Percentiles rank a stretch among this genome's conserved stretches.
phyloP scores from a whole-genome alignment of 2,888 invertebrate species.

The Sphaerophoria rueppellii region DNA sequence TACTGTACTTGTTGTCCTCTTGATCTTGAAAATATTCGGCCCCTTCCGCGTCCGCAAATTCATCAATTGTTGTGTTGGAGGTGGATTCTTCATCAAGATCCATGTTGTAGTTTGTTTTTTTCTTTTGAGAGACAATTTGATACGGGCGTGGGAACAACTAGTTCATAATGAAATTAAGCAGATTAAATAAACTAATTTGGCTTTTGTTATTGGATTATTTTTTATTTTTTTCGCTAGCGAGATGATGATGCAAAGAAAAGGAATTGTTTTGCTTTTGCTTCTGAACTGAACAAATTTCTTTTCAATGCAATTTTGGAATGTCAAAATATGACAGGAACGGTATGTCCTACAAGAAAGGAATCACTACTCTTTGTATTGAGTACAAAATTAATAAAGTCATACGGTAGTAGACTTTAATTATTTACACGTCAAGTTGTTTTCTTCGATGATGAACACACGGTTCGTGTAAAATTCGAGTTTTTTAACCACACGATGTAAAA shows the following conservation, averaged over 20 bases:
- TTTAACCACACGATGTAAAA: too few species aligned
- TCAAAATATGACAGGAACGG: constrained; percentile 45
- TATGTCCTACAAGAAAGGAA: not conserved
- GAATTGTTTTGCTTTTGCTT: constrained; percentile 63
- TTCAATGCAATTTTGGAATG: constrained; percentile 31
- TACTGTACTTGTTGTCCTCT: constrained; percentile 78
- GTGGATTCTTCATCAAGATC: constrained; percentile 57
- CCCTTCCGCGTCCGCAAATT: constrained; percentile 79
- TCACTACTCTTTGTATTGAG: not conserved
- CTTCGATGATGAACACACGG: too few species aligned
- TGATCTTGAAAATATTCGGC: constrained; percentile 75
- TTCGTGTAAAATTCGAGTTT: too few species aligned
- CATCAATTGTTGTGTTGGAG: constrained; percentile 66
- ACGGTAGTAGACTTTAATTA: too few species aligned
- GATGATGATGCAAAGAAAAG: constrained; percentile 35
- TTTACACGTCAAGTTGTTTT: too few species aligned
- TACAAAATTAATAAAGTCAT: not conserved
- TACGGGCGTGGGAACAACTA: constrained; percentile 8
- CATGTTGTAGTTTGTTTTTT: constrained; percentile 17
- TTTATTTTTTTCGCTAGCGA: not conserved
- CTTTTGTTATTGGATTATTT: constrained; percentile 31
- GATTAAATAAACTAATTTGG: not conserved
- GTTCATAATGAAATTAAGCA: constrained; percentile 47
- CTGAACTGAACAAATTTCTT: constrained; percentile 31
- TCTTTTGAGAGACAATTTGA: not conserved